Evolutionary conservation across 2,888 invertebrate species (phyloP).

Genomic region (Rhimphoctona megacephalus): DNA sequence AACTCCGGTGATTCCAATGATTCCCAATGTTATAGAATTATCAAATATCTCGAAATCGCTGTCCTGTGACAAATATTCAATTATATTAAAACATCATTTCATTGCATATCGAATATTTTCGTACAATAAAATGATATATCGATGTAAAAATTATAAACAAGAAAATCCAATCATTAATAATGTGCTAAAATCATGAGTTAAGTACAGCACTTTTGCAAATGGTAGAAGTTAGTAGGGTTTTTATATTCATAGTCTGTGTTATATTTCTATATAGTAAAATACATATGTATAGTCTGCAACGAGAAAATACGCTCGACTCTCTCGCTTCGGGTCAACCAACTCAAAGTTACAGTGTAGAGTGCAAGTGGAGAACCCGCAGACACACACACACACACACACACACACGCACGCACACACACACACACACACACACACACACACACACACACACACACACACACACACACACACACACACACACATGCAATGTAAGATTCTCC

Average conservation of each 20-base stretch:
- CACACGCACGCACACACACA: slow-evolving; percentile 63
- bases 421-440: slow-evolving; percentile 26
- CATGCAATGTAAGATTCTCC: slow-evolving; percentile 72
- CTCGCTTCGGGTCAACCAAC: slow-evolving; percentile 83
- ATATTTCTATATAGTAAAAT: slow-evolving; percentile 26
- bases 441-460: slow-evolving; percentile 19
- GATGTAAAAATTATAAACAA: no score
- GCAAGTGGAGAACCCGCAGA: slow-evolving; percentile 49
- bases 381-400: slow-evolving; percentile 18
- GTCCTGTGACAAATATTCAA: no score
- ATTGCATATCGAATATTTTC: no score
- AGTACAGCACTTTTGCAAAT: background rate
- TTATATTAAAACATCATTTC: no score
- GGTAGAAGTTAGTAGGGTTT: background rate
- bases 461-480: slow-evolving; percentile 26
- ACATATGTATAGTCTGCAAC: slow-evolving; percentile 37
- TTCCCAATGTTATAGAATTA: no score
- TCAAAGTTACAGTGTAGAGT: slow-evolving; percentile 76
- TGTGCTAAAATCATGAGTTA: background rate
- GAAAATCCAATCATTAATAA: background rate
- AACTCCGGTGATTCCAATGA: no score
- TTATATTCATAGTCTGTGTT: background rate
- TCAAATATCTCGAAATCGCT: no score
- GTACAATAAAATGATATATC: no score
- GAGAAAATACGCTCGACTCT: slow-evolving; percentile 77